Evolutionary conservation across 2,888 invertebrate genomes (phyloP), one percentile per base, ranked within the genome.

Genomic region (Gastracanthus pulcherrimus): DNA sequence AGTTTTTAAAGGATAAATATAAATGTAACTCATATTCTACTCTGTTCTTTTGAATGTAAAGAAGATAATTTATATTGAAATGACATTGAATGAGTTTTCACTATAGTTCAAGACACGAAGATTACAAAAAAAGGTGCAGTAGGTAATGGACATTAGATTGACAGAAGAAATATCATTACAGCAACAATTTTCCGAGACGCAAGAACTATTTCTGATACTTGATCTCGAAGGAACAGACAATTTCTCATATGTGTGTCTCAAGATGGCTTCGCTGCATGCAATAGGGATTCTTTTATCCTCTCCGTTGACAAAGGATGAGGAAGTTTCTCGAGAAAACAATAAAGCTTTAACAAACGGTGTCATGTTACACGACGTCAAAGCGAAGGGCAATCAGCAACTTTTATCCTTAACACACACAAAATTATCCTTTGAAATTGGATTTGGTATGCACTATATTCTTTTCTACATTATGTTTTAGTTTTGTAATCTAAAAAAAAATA

Each of bases 301-400:
- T 13, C 31, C 16, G 38, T 16, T 19, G 66, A 58, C 67, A 76
- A 76, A 69, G 76, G 45, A 41, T 16, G 11, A 41, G 31, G 29
- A 11, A 26, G n/a, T 60, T 69, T 31, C 58, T 69, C 26, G 51
- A 29, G 55, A 76, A 76, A 66, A 62, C 55, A 66, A 76, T 76
- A 55, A 36, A n/a, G n/a, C n/a, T n/a, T n/a, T n/a, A n/a, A 76
- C 13, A 51, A 64, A 66, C 29, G 51, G 23, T 64, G 75, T 34
- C 64, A 74, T 62, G 29, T 62, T 51, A 55, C 55, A 11, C 34
- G 19, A 7, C 41, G 19, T 55, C 55, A 51, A n/a, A 66, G 67
- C 11, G 36, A 1, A 16, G 23, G 23, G 34, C 31, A 76, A 41
- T 58, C 41, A 31, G 26, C 48, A 11, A 19, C 29, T 76, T 69